phyloP scores from a whole-genome alignment of 2,113 vertebrate genomes.

The Hepsetus odoe region DNA sequence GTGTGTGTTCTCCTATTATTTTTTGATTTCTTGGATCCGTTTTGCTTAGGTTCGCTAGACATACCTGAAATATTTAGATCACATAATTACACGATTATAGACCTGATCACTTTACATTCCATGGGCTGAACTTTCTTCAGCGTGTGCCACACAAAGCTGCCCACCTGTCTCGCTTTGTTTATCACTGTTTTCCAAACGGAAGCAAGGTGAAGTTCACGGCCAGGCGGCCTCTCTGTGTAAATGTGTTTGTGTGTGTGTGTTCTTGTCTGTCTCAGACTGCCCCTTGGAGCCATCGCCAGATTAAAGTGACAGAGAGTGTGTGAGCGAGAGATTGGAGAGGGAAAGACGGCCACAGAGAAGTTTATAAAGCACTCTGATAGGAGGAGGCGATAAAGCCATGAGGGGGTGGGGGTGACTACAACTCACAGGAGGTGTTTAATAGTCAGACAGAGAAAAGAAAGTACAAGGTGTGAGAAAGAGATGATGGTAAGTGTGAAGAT shows the following conservation, averaged over 20 bases:
- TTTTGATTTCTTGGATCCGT: too few relatives aligned
- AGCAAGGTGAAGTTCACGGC: background rate
- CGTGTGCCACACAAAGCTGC: too few relatives aligned
- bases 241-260: slow-evolving; percentile 31
- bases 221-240: slow-evolving; percentile 11
- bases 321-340: background rate
- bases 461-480: background rate
- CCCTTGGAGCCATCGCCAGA: slow-evolving; percentile 10
- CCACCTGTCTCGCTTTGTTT: too few relatives aligned
- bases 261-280: slow-evolving; percentile 3
- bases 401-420: slow-evolving; percentile 1
- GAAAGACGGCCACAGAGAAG: background rate
- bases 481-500: background rate
- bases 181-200: background rate
- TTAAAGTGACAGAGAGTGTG: slow-evolving; percentile 27
- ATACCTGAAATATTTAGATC: too few relatives aligned
- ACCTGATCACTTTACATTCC: too few relatives aligned
- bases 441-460: background rate
- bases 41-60: too few relatives aligned
- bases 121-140: too few relatives aligned
- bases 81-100: too few relatives aligned
- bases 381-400: slow-evolving; percentile 22
- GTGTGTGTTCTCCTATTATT: too few relatives aligned
- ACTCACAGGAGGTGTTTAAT: background rate
- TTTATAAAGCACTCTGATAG: slow-evolving; percentile 30